phyloP scores from a whole-genome alignment of 2,113 vertebrate species.

The Orthonyx spaldingii region DNA sequence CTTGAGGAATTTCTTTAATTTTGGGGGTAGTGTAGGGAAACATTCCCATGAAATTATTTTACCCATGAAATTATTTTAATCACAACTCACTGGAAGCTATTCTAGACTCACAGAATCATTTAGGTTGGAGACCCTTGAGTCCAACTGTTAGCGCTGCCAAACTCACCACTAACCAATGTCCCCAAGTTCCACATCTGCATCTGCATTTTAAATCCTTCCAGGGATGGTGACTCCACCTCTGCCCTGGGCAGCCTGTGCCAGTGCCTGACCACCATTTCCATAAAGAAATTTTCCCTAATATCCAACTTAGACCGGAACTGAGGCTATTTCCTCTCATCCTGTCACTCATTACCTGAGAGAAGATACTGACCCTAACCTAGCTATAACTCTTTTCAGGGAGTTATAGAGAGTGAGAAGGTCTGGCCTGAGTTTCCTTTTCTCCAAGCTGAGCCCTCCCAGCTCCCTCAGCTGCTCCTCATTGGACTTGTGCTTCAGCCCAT shows the following conservation, averaged over 20 bases:
- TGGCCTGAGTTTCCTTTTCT: background rate
- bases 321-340: background rate
- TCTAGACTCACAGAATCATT: background rate
- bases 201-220: background rate
- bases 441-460: background rate
- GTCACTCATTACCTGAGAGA: background rate
- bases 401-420: accelerated
- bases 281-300: background rate
- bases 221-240: background rate
- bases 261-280: background rate
- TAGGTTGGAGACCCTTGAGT: background rate
- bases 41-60: background rate
- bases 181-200: background rate
- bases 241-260: background rate
- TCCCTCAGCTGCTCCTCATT: background rate
- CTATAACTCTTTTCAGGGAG: background rate
- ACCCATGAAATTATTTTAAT: background rate
- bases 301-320: background rate
- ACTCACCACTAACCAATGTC: background rate
- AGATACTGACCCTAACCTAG: background rate
- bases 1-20: background rate
- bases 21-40: background rate
- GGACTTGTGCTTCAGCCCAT: background rate
- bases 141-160: background rate
- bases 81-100: background rate